phyloP scores from a whole-genome alignment of 1,140 invertebrate genomes.

The Drosophila gunungcola region DNA sequence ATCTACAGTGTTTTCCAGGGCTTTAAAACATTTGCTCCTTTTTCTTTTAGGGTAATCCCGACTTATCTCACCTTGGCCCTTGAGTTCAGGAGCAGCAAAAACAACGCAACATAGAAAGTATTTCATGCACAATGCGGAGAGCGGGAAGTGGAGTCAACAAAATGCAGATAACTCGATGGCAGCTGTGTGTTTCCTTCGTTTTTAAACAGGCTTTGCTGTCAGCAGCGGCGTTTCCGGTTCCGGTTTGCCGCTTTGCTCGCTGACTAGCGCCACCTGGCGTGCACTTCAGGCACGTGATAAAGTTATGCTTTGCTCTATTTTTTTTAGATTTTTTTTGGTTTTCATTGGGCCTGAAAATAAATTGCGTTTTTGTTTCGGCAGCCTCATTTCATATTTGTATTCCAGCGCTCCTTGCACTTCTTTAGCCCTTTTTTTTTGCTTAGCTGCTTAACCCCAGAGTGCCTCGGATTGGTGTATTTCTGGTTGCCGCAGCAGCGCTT shows the following conservation, averaged over 20 bases:
- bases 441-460: constrained; percentile 57
- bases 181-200: constrained; percentile 40
- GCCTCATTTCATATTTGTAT: constrained; percentile 56
- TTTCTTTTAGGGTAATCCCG: constrained; percentile 20
- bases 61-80: constrained; percentile 47
- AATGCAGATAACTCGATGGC: constrained; percentile 60
- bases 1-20: too few relatives aligned
- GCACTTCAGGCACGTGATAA: constrained; percentile 49
- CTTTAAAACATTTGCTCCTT: background rate
- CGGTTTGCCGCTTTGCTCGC: constrained; percentile 36
- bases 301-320: constrained; percentile 30
- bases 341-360: constrained; percentile 43
- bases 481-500: constrained; percentile 21
- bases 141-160: constrained; percentile 14
- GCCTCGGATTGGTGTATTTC: constrained; percentile 17
- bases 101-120: constrained; percentile 18
- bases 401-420: constrained; percentile 28
- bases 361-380: constrained; percentile 72
- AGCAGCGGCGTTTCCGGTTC: constrained; percentile 68
- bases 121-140: constrained; percentile 44
- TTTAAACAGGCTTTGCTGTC: constrained; percentile 59
- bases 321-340: constrained; percentile 4
- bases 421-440: constrained; percentile 24
- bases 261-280: constrained; percentile 66
- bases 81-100: background rate